phyloP scores from a whole-genome alignment of 1,140 invertebrate genomes.

The Triops cancriformis region DNA sequence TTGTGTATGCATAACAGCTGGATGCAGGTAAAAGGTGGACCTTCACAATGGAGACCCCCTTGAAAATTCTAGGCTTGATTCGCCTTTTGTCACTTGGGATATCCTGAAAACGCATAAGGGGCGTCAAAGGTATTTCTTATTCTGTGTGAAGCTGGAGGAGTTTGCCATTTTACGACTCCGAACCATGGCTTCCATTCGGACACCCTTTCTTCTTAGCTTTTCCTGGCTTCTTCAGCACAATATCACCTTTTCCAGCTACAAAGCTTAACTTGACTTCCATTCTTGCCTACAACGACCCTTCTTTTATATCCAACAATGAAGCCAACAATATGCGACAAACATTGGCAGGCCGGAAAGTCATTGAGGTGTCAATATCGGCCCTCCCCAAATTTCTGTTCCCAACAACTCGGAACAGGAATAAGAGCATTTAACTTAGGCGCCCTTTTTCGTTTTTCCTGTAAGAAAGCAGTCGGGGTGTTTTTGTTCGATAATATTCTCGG shows the following conservation, averaged over 20 bases:
- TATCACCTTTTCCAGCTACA: neutral
- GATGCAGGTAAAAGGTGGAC: conserved; percentile 8
- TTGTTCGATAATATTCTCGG: neutral
- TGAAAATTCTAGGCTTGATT: conserved; percentile 14
- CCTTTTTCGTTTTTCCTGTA: neutral
- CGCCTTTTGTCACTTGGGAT: conserved; percentile 12
- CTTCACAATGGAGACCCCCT: conserved; percentile 9
- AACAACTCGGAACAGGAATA: neutral
- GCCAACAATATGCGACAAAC: neutral
- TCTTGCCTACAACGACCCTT: conserved; percentile 9
- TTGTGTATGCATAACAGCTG: conserved; percentile 10
- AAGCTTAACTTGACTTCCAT: conserved; percentile 14
- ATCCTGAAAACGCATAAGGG: conserved; percentile 3
- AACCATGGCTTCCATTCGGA: neutral
- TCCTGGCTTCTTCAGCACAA: conserved; percentile 3
- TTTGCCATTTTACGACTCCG: conserved; percentile 8
- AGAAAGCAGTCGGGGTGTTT: neutral
- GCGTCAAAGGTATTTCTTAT: neutral
- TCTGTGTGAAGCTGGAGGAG: conserved; percentile 3
- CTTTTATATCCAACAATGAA: conserved; percentile 1
- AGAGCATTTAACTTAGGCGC: neutral
- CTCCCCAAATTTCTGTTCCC: conserved; percentile 1
- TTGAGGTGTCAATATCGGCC: neutral
- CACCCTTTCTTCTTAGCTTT: conserved; percentile 1
- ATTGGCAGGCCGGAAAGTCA: conserved; percentile 8